These are phyloP conservation scores for Gadopsis bispinosus DNA, from an alignment of 2,797 vertebrate genomes.

Conservation along the genomic window DNA sequence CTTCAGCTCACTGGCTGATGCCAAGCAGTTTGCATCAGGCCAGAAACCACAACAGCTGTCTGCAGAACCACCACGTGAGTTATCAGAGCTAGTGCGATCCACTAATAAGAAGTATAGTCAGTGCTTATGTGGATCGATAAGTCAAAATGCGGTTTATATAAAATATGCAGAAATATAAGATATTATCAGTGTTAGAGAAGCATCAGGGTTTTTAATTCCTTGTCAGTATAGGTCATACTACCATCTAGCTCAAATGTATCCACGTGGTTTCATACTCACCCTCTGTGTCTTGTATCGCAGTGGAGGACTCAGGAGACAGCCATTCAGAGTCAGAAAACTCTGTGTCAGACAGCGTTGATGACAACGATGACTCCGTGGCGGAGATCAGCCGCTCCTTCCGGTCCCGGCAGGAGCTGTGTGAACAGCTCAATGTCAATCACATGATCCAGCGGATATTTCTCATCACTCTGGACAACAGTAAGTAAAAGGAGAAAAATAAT, in stretches of 20 bases:
- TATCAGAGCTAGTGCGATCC: background rate
- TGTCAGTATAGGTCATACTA: background rate
- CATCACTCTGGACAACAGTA: constrained; percentile 98
- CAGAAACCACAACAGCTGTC: constrained; percentile 89
- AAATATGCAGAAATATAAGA: background rate
- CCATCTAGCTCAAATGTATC: background rate
- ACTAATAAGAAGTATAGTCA: background rate
- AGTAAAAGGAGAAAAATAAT: constrained; percentile 72
- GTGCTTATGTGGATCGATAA: background rate
- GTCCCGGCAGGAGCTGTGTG: constrained; percentile 95
- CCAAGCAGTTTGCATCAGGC: constrained; percentile 94
- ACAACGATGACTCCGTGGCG: constrained; percentile 96
- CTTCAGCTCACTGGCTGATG: constrained; percentile 95
- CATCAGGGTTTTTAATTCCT: background rate
- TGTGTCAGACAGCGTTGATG: constrained; percentile 95
- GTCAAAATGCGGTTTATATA: background rate
- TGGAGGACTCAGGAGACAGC: constrained; percentile 90
- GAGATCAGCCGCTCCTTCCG: constrained; percentile 97
- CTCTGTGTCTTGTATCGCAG: constrained; percentile 60
- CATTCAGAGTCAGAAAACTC: constrained; percentile 97
- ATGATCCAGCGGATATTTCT: constrained; percentile 99
- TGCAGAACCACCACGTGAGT: constrained; percentile 83
- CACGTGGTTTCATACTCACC: background rate
- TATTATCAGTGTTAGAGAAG: background rate
- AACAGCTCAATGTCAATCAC: constrained; percentile 99